Base-by-base conservation (phyloP, 2,888 invertebrate genomes). In the Galerucella nymphaeae region DNA sequence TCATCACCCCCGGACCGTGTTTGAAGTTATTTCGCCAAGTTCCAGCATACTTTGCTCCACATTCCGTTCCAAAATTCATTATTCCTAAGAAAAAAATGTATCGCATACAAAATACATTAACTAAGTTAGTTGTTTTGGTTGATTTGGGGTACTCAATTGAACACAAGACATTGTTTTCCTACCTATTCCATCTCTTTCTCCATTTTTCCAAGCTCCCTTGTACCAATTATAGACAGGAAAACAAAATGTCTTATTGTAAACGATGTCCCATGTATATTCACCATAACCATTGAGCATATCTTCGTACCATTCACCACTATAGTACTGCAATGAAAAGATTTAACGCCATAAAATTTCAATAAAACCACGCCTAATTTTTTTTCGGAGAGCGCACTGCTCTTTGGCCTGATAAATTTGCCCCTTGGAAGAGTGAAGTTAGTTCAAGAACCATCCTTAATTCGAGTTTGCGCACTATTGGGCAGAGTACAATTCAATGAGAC, bases 231-330 rank as follows among this genome's bases (percentile, higher is more conserved):
- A 85, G 58, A 88, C 86, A 1, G 90, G 89, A 79, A 88, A 86
- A n/a, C 88, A 86, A 82, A 91, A 87, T 1, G 87, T 82, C 73
- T 88, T 86, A 79, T 90, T 90, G 63, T 85, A 86, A 81, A 86
- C 87, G 14, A 88, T 82, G 75, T 88, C 86, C 91, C 91, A 91
- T 65, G 88, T 87, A 75, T 91, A 91, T 74, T 89, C 88, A 1
- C 91, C 91, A 73, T 88, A 87, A 67, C 91, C 91, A 71, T 89
- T 85, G 87, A 90, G 90, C 0, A 86, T 83, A 41, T 90, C 90
- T 69, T 88, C 86, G 77, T 85, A 84, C 91, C 91, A 91, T 75
- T 88, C 87, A 0, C 91, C 91, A 73, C 85, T 87, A 81, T 91
- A 91, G 82, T 88, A 88, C 90, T 90, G 78, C 53, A 85, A 73